phyloP scores from a whole-genome alignment of 2,888 invertebrate species.

The Ectemnius continuus region DNA sequence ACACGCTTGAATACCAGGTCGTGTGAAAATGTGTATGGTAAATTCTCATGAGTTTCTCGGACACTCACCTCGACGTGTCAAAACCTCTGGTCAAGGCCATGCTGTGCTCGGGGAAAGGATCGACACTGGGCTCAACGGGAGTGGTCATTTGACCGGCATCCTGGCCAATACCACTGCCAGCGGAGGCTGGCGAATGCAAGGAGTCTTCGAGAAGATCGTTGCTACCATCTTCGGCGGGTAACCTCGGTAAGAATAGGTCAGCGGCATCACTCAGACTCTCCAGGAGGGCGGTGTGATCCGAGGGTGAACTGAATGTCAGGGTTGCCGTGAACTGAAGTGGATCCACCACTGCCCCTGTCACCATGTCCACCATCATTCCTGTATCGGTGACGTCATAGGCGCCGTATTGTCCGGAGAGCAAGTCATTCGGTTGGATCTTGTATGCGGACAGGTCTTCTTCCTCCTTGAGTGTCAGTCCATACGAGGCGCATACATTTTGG shows the following conservation, averaged over 20 bases:
- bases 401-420: conserved; percentile 81
- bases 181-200: conserved; percentile 84
- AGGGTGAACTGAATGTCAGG: conserved; percentile 87
- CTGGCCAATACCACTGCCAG: conserved; percentile 70
- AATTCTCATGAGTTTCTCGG: background rate
- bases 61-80: conserved; percentile 65
- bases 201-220: conserved; percentile 84
- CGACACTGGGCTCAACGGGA: conserved; percentile 84
- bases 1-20: conserved; percentile 3
- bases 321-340: conserved; percentile 91
- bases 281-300: conserved; percentile 85
- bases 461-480: conserved; percentile 87
- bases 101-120: conserved; percentile 88
- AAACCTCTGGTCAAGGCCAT: conserved; percentile 75
- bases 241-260: conserved; percentile 87
- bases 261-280: conserved; percentile 89
- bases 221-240: conserved; percentile 82
- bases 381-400: conserved; percentile 85
- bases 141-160: conserved; percentile 80
- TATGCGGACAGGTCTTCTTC: conserved; percentile 87
- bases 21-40: background rate
- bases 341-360: conserved; percentile 87
- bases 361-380: conserved; percentile 90
- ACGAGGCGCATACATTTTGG: conserved; percentile 88
- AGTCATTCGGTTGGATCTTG: conserved; percentile 85